A percentile compares a stretch with the other conserved stretches of the same genome.
Evolutionary conservation across 2,113 vertebrate species (phyloP).

Genomic region (Aepyceros melampus): DNA sequence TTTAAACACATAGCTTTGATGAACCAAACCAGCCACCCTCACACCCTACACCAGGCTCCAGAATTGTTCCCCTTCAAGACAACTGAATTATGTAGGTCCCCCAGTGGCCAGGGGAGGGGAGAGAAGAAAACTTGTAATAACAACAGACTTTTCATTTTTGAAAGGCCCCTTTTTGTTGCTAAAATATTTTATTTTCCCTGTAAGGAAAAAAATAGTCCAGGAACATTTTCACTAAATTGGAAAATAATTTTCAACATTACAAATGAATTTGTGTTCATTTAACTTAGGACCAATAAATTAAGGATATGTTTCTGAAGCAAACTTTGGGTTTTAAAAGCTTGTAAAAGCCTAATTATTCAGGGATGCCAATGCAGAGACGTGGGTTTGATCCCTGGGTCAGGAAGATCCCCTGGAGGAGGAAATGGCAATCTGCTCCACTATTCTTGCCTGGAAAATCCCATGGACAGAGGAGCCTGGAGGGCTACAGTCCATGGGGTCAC

Average conservation of each 20-base stretch:
- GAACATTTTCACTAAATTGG: background rate
- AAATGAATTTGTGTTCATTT: background rate
- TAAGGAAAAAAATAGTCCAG: background rate
- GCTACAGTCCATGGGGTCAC: background rate
- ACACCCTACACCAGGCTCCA: background rate
- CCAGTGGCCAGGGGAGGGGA: background rate
- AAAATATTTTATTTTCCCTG: background rate
- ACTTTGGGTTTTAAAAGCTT: conserved; percentile 11
- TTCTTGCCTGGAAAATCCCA: background rate
- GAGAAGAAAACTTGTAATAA: background rate
- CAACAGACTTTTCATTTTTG: background rate
- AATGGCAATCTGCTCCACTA: background rate
- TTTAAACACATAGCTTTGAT: background rate
- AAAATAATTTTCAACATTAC: background rate
- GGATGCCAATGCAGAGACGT: background rate
- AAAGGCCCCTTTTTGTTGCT: background rate
- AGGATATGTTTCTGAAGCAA: background rate
- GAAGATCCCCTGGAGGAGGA: background rate
- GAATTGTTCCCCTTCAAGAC: background rate
- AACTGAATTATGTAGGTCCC: background rate
- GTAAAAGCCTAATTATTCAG: background rate
- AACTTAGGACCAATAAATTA: background rate
- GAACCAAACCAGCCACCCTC: background rate
- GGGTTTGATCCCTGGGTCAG: background rate
- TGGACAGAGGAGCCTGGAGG: background rate